Percentiles rank a stretch among this genome's conserved stretches.
phyloP scores from a whole-genome alignment of 1,140 invertebrate species.

The Trissolcus basalis region DNA sequence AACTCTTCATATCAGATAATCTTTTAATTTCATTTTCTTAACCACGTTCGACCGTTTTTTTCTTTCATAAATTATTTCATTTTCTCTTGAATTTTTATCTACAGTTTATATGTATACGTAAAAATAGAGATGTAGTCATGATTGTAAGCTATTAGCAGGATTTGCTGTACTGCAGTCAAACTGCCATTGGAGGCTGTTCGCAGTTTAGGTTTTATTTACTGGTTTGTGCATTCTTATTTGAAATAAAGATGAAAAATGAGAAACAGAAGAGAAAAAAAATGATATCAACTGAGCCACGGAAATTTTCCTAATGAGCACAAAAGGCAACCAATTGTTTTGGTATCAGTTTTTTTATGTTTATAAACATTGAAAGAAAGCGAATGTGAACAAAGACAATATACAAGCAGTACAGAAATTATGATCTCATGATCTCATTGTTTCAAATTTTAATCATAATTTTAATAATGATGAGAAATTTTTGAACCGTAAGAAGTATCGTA shows the following conservation, averaged over 20 bases:
- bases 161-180: constrained; percentile 9
- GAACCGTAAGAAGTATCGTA: too few relatives aligned
- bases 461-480: too few relatives aligned
- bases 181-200: not conserved
- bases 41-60: too few relatives aligned
- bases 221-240: constrained; percentile 3
- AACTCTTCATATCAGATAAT: not conserved
- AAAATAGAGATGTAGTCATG: not conserved
- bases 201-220: constrained; percentile 8
- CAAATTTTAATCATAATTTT: too few relatives aligned
- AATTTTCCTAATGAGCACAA: not conserved
- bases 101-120: too few relatives aligned
- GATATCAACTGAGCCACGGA: not conserved
- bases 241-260: constrained; percentile 8
- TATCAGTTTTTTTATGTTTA: not conserved
- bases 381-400: too few relatives aligned
- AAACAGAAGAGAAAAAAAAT: constrained; percentile 4
- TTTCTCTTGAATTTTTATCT: not conserved
- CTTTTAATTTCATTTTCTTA: not conserved
- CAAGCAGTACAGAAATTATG: not conserved
- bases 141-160: constrained; percentile 1
- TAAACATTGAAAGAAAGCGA: not conserved
- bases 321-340: not conserved
- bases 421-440: not conserved
- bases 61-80: not conserved